phyloP scores from a whole-genome alignment of 37 sponge, comb jelly and placozoan genomes.

The Hexactinellida sp. region DNA sequence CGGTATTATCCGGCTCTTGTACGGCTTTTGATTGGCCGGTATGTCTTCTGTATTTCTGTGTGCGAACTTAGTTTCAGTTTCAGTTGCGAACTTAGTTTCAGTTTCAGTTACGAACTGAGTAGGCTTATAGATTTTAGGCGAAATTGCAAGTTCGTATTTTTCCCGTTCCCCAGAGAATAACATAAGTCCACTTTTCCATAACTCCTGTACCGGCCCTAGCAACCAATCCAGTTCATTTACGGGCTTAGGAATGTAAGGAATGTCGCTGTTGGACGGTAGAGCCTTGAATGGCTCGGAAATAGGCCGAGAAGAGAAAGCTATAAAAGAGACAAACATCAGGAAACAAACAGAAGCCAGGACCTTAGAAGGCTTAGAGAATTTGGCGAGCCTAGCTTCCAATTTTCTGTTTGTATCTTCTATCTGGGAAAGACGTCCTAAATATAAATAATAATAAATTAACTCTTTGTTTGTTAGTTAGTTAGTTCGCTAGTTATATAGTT shows the following conservation, averaged over 20 bases:
- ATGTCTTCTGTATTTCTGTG: not conserved
- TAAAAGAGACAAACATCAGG: not conserved
- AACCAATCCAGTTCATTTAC: slow-evolving; percentile 9
- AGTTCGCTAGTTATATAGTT: too few relatives aligned
- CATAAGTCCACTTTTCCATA: not conserved
- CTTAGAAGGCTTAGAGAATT: not conserved
- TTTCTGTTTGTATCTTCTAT: not conserved
- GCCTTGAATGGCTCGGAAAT: not conserved
- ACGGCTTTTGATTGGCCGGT: not conserved
- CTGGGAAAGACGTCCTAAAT: not conserved
- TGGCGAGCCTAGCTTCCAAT: not conserved
- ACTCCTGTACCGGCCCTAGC: not conserved
- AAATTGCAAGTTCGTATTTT: not conserved
- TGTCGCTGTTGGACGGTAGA: not conserved
- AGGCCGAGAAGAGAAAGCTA: not conserved
- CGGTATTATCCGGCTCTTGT: not conserved
- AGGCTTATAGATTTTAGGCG: not conserved
- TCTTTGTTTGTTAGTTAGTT: too few relatives aligned
- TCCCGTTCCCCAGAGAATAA: not conserved
- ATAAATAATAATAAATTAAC: too few relatives aligned
- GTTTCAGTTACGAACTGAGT: not conserved
- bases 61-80: not conserved
- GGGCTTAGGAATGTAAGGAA: not conserved
- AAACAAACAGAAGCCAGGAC: not conserved
- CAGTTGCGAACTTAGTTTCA: not conserved